Base-by-base conservation (phyloP, 2,113 vertebrate genomes). In the Colistium nudipinnis region DNA sequence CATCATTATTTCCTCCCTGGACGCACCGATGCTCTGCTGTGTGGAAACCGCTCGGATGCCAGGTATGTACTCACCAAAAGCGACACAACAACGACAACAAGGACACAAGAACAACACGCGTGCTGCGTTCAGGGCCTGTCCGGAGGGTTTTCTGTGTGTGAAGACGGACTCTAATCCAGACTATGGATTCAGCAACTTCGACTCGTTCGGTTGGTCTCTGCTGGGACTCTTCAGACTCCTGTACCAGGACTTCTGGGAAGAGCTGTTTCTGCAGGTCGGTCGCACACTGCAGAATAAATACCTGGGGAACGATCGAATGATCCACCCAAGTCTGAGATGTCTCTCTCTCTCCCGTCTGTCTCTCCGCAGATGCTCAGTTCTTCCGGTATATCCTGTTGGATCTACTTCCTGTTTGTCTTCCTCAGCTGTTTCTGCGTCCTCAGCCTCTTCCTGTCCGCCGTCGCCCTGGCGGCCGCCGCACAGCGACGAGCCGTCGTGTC, bases 161-260 rank as follows among this genome's bases (percentile, higher is more conserved):
- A 96, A 90, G 81, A 81, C 88, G 0, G 93, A 93, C 0, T 75
- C 44, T 30, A 98, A 97, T 81, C 96, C 96, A 1, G 95, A 97
- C 88, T 95, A 95, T 0, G 95, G 96, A 65, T 96, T 94, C 88
- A 98, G 95, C 71, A 96, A 87, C 82, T 98, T 92, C 0, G 97
- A 98, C 84, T 92, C 85, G 8, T 97, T 98, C 77, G 94, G 93
- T 62, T 97, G 94, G 95, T 95, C 96, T 65, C 96, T 97, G 83
- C 93, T 98, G 45, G 47, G 94, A 7, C 84, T 96, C 38, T 93
- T 98, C 85, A 93, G 96, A 51, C 93, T 98, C 45, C 93, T 97
- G 95, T 96, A 93, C 0, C 93, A 95, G 76, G 96, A 97, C 87
- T 95, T 62, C 44, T 97, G 94, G 94, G 96, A 98, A 62, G 93